phyloP scores from a whole-genome alignment of 2,888 invertebrate genomes.

The Tricholauxania praeusta region DNA sequence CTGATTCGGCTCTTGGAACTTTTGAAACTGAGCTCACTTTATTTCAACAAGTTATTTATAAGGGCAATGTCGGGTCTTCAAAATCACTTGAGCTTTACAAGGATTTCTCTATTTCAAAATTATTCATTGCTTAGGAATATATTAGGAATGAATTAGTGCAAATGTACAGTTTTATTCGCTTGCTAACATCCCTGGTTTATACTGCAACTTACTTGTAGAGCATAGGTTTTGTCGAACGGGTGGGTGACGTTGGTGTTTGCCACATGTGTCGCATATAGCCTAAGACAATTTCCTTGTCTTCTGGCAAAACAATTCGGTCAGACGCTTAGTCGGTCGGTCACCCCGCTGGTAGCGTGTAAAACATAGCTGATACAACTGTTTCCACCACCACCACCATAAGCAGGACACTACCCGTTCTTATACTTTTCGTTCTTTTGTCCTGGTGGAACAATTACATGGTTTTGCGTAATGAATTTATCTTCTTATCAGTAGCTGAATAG shows the following conservation, averaged over 20 bases:
- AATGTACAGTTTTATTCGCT: background rate
- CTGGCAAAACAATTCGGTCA: conserved; percentile 10
- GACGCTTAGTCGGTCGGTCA: background rate
- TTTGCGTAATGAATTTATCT: conserved; percentile 68
- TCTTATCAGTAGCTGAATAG: conserved; percentile 61
- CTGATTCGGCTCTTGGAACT: too few species aligned
- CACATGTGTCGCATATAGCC: background rate
- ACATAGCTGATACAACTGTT: conserved; percentile 33
- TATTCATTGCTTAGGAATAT: too few species aligned
- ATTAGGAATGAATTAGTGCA: too few species aligned
- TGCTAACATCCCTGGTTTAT: background rate
- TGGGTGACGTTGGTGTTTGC: background rate
- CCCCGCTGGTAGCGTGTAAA: background rate
- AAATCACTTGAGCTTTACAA: too few species aligned
- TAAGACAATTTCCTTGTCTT: conserved; percentile 47
- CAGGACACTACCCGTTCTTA: conserved; percentile 28
- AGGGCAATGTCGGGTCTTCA: too few species aligned
- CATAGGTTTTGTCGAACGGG: background rate
- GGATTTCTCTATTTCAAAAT: too few species aligned
- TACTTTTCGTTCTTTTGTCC: conserved; percentile 51
- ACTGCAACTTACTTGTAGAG: background rate
- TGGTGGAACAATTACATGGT: conserved; percentile 67
- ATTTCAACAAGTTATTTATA: too few species aligned
- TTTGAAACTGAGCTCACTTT: too few species aligned
- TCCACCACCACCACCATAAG: conserved; percentile 44